These are phyloP conservation scores for Blennius ocellaris DNA, from an alignment of 2,113 vertebrate species.

Conservation along the genomic window DNA sequence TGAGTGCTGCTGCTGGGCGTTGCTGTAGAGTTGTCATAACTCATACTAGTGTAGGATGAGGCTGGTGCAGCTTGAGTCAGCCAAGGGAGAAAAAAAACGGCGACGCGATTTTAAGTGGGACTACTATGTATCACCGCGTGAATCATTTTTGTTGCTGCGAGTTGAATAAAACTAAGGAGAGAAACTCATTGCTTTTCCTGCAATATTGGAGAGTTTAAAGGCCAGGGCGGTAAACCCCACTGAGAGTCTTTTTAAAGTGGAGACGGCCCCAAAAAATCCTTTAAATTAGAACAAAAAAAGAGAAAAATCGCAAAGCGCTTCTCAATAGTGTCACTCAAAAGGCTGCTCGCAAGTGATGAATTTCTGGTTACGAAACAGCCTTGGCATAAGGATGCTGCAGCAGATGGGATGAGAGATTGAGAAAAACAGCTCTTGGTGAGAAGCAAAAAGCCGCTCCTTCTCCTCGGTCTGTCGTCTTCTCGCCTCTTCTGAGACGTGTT, in stretches of 20 bases:
- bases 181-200: constrained; percentile 45
- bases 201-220: not conserved
- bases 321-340: constrained; percentile 43
- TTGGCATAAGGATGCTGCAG: constrained; percentile 63
- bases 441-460: constrained; percentile 43
- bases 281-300: constrained; percentile 11
- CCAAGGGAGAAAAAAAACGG: constrained; percentile 4
- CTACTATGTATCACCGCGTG: constrained; percentile 61
- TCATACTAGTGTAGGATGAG: constrained; percentile 79
- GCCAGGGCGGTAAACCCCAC: constrained; percentile 7
- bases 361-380: constrained; percentile 68
- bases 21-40: constrained; percentile 81
- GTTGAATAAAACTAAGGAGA: constrained; percentile 51
- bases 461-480: constrained; percentile 46
- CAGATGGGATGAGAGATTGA: constrained; percentile 75
- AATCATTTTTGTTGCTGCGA: constrained; percentile 55
- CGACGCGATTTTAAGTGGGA: constrained; percentile 72
- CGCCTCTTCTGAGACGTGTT: constrained; percentile 38
- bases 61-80: constrained; percentile 44
- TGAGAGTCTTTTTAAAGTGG: not conserved
- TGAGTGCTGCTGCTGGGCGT: constrained; percentile 64
- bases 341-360: constrained; percentile 26
- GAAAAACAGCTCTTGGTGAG: constrained; percentile 57
- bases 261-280: not conserved
- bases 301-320: no score